Base-by-base conservation (phyloP, 2,797 vertebrate species). In the Pipistrellus nathusii region DNA sequence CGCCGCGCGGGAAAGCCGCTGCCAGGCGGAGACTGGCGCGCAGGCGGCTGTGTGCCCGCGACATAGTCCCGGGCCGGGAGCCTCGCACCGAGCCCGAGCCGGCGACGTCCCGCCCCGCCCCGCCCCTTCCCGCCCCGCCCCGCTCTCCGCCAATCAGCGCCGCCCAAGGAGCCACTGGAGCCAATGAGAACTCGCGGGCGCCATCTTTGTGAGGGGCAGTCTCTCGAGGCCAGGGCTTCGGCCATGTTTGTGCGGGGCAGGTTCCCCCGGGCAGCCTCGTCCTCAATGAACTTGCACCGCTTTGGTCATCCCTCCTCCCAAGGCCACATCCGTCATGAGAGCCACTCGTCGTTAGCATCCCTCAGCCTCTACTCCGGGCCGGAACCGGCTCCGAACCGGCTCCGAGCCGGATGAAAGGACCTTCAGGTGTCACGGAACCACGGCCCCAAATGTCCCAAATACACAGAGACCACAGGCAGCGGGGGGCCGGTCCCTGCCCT, bases 181-280 rank as follows among this genome's bases (percentile, higher is more conserved):
- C 96, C 96, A 95, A 94, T 93, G 18, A 53, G 73, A 73, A 38
- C 10, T n/a, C 6, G 4, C 13, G 0, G 25, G 1, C 66, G 80
- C 97, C 98, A 96, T 97, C 53, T 80, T 97, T 81, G 69, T 66
- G 44, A 1, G 44, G 91, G 97, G 97, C 96, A 35, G 27, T 3
- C 1, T 38, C 3, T 0, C 1, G 0, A 3, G 2, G 13, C 8
- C 1, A 30, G 11, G 2, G 0, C 20, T 64, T 27, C 38, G 14
- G 4, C 88, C 94, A 35, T 35, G 30, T 30, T 93, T 68, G 5
- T 93, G 48, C 23, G 81, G 93, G 89, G 72, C 68, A 30, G 3
- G 20, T 2, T 57, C 14, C 12, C 15, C 0, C 0, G 0, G 15
- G 9, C 27, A 5, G 17, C 32, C 21, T 44, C 35, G 2, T 5